Evolutionary conservation across 2,888 invertebrate species (phyloP), one percentile per base, ranked within the genome.

Genomic region (Mamestra brassicae): DNA sequence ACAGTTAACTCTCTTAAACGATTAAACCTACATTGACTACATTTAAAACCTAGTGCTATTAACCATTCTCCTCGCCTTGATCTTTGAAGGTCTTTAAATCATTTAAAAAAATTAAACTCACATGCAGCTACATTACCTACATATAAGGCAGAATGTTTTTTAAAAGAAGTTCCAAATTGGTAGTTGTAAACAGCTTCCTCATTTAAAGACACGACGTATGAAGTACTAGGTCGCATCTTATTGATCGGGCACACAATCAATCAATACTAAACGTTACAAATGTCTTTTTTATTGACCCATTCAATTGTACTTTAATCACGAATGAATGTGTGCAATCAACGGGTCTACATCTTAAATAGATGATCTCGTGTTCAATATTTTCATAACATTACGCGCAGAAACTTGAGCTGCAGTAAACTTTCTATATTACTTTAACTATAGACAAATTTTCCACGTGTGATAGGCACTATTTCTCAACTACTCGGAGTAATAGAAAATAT

Each of bases 261-360:
- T 90, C 89, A 89, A 90, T 69, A 83, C 72, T 86, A 78, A 88
- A 87, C 83, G 81, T 71, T 88, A 86, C 86, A 90, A 90, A 92
- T 92, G 89, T 86, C 83, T 89, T 91, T 92, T 93, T 92, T 93
- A 93, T 94, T 95, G 92, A 93, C 91, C 91, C 89, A 83, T 80
- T 90, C 93, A 93, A 93, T 93, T 92, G 92, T 86, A 83, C 81
- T 85, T 71, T 84, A 89, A 90, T 92, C 80, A 87, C 75, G 63
- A 71, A 86, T 80, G 87, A 87, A 84, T 86, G 86, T 78, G 75
- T 78, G 76, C 82, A 80, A 72, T 78, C 58, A 65, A 71, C 17
- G 58, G 42, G 42, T 61, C 42, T 65, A 64, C 38, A 76, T 71
- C 62, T 57, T 60, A 70, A 47, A 70, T 67, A 63, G 76, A 75